Evolutionary conservation across 2,113 vertebrate species (phyloP), one percentile per base, ranked within the genome.

Genomic region (Dipodomys stephensi): DNA sequence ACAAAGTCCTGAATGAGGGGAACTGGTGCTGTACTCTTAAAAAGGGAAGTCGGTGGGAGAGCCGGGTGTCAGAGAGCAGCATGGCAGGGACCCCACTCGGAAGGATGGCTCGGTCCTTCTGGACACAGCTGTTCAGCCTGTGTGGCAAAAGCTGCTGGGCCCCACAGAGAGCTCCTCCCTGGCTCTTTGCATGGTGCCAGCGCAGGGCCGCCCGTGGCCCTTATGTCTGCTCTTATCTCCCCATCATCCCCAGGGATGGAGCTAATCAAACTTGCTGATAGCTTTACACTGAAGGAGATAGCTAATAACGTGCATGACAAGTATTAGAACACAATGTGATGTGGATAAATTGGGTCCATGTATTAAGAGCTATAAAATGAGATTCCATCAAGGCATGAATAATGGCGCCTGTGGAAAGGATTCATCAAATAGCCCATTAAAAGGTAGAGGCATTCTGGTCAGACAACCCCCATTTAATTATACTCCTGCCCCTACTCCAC

Each of bases 251-350:
- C 1, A 2, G 76, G 90, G 95, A 94, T 84, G 90, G 95, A 94
- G 88, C 95, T 97, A 94, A 97, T 97, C 95, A 95, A 94, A 97
- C 95, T 92, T 74, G 85, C 94, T 95, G 95, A 96, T 94, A 93
- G 95, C 94, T 96, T 95, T 96, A 95, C 90, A 95, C 94, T 57
- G 90, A 90, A 95, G 92, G 93, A 96, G 96, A 96, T 93, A 96
- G 96, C 96, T 96, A 95, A 95, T 96, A 96, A 96, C 95, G 95
- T 92, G 82, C 91, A 93, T 96, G 96, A 95, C 96, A 97, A 96
- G 94, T 95, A 96, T 96, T 96, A 96, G 96, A 97, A 96, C 95
- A 97, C 94, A 96, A 93, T 95, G 94, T 97, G 94, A 96, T 97
- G 95, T 92, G 95, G 95, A 95, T 97, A 97, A 97, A 97, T 97